Evolutionary conservation across 1,140 invertebrate genomes (phyloP).

Genomic region (Popillia japonica): DNA sequence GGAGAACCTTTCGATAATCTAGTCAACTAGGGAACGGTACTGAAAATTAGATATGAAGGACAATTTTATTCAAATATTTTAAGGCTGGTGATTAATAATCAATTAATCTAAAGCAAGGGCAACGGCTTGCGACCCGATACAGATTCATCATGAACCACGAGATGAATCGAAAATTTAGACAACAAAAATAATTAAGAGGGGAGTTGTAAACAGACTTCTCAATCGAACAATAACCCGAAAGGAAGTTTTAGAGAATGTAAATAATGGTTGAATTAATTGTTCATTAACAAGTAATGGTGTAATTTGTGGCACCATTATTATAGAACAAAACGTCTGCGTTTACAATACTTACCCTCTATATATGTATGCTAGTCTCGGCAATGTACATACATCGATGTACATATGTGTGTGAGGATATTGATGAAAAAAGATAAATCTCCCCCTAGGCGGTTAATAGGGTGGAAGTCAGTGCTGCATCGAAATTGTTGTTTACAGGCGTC

Average conservation of each 20-base stretch:
- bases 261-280: not conserved
- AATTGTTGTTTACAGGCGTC: slow-evolving; percentile 34
- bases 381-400: not conserved
- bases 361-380: not conserved
- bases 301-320: slow-evolving; percentile 15
- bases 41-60: no score
- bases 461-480: slow-evolving; percentile 25
- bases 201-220: not conserved
- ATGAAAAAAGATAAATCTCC: slow-evolving; percentile 34
- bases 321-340: slow-evolving; percentile 8
- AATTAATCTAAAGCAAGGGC: no score
- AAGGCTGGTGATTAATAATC: no score
- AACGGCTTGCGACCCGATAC: no score
- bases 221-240: not conserved
- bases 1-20: no score
- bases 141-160: no score
- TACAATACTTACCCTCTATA: not conserved
- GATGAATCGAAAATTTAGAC: no score
- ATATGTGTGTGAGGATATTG: slow-evolving; percentile 5
- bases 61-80: no score
- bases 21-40: no score
- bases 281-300: slow-evolving; percentile 8
- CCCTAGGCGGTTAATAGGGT: slow-evolving; percentile 32
- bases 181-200: no score
- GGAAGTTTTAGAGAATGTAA: not conserved